Evolutionary conservation across 2,797 vertebrate species (phyloP).

Genomic region (Kryptolebias ocellatus): DNA sequence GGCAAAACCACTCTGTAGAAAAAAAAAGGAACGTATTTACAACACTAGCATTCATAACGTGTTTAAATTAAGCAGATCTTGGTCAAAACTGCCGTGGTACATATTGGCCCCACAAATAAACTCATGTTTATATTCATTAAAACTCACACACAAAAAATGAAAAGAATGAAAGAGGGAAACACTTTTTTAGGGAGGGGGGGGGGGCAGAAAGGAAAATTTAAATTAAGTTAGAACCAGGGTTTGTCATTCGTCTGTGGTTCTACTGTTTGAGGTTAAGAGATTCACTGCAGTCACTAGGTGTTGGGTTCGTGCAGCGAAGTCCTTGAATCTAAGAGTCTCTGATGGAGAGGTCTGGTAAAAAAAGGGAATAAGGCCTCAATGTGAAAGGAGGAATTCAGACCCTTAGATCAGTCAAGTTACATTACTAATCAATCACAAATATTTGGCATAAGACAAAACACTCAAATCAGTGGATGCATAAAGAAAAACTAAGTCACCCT

Average conservation of each 20-base stretch:
- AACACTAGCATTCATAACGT: constrained; percentile 73
- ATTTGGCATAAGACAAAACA: constrained; percentile 53
- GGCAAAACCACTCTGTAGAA: constrained; percentile 93
- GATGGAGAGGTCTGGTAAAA: constrained; percentile 51
- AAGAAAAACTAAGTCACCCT: constrained; percentile 28
- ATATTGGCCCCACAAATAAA: constrained; percentile 88
- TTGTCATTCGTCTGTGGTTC: constrained; percentile 51
- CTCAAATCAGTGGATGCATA: constrained; percentile 36
- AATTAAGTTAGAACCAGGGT: constrained; percentile 74
- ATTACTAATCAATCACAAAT: constrained; percentile 28
- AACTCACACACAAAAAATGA: constrained; percentile 74
- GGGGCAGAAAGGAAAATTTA: constrained; percentile 65
- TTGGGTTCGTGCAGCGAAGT: constrained; percentile 68
- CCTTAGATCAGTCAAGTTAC: constrained; percentile 40
- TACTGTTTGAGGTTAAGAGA: constrained; percentile 42
- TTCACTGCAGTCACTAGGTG: constrained; percentile 44
- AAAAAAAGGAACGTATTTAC: constrained; percentile 88
- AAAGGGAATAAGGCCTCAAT: constrained; percentile 62
- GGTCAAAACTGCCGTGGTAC: constrained; percentile 91
- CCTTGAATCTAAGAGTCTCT: constrained; percentile 43
- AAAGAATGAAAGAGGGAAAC: constrained; percentile 76
- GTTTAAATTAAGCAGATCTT: constrained; percentile 88
- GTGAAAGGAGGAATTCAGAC: constrained; percentile 62
- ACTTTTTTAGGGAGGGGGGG: constrained; percentile 16
- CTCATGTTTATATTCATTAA: constrained; percentile 76